Conservation (phyloP, 2,113 vertebrate genomes). For the Hyperoodon ampullatus region DNA sequence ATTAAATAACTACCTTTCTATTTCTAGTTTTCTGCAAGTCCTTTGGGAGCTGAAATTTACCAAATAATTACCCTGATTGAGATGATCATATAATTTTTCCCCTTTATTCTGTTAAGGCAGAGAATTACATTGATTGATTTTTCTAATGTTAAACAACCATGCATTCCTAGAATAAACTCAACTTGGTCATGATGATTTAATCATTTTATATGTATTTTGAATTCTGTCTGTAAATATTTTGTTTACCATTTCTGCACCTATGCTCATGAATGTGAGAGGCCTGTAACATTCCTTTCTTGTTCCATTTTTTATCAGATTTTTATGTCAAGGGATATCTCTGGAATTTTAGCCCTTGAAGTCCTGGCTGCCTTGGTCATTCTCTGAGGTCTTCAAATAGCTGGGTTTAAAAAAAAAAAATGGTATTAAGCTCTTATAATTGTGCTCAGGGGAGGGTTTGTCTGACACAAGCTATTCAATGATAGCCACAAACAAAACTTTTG, state of each 20-base stretch:
- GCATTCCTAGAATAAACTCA: not conserved
- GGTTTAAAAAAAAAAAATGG: not conserved
- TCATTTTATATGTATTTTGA: not conserved
- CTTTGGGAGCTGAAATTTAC: not conserved
- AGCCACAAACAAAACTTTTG: slow-evolving; percentile 26
- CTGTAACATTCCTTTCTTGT: not conserved
- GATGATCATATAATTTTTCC: not conserved
- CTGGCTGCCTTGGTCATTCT: not conserved
- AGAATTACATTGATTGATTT: slow-evolving; percentile 17
- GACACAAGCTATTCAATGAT: not conserved
- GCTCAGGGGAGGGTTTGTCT: not conserved
- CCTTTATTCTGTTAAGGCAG: not conserved
- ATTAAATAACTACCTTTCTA: not conserved
- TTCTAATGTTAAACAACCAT: slow-evolving; percentile 1
- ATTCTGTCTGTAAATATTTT: slow-evolving; percentile 3
- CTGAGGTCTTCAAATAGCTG: not conserved
- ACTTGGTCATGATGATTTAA: not conserved
- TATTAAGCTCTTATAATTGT: not conserved
- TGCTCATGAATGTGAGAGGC: not conserved
- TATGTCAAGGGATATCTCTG: not conserved
- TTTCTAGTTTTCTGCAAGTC: not conserved
- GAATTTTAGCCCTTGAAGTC: not conserved
- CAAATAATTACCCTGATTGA: slow-evolving; percentile 8
- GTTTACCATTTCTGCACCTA: not conserved
- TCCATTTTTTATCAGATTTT: not conserved